phyloP scores from a whole-genome alignment of 2,888 invertebrate species.

The Hydrotaea diabolus region DNA sequence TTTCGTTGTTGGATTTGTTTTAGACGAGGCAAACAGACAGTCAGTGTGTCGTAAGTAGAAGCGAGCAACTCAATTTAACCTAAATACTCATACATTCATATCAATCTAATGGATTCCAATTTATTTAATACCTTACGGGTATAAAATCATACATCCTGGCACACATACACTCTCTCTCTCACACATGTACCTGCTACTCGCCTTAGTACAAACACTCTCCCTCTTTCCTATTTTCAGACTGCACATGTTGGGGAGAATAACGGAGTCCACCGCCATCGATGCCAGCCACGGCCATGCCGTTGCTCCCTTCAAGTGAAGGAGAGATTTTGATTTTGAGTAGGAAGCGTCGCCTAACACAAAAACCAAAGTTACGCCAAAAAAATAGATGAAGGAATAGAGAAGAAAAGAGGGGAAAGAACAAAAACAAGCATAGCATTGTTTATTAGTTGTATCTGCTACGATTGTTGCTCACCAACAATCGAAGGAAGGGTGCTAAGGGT shows the following conservation, averaged over 20 bases:
- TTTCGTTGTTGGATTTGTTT: not conserved
- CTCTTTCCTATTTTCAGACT: too few species aligned
- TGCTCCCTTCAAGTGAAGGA: not conserved
- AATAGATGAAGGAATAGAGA: not conserved
- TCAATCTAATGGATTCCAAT: conserved; percentile 60
- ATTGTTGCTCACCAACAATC: conserved; percentile 27
- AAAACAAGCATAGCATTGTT: conserved; percentile 18
- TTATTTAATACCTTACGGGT: conserved; percentile 25
- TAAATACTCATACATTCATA: conserved; percentile 50
- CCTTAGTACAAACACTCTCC: too few species aligned
- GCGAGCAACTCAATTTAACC: conserved; percentile 51
- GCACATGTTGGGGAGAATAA: not conserved
- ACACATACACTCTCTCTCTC: conserved; percentile 17
- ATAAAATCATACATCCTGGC: conserved; percentile 3
- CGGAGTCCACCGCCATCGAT: not conserved
- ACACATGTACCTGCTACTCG: too few species aligned
- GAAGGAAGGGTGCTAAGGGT: too few species aligned
- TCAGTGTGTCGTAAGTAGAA: not conserved
- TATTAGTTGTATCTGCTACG: conserved; percentile 27
- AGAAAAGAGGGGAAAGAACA: not conserved
- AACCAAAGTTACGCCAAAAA: conserved; percentile 26
- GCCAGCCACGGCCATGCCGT: not conserved
- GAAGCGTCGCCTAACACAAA: not conserved
- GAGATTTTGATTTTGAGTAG: not conserved
- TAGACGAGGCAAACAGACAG: not conserved